phyloP scores from a whole-genome alignment of 1,140 invertebrate genomes.

The Eumaeus atala region DNA sequence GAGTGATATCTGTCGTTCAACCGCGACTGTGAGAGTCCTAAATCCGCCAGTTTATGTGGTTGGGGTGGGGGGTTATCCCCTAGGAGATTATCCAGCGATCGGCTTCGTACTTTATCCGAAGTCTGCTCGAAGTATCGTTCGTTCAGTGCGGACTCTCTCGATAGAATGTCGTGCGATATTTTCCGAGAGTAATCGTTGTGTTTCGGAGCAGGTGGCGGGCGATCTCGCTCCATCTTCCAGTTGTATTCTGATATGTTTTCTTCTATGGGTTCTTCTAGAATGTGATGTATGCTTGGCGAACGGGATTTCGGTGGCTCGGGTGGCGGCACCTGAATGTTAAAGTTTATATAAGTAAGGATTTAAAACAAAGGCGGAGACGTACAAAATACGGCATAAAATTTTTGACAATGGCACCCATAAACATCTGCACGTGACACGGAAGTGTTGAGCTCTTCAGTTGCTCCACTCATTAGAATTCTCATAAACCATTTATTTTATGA shows the following conservation, averaged over 20 bases:
- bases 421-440: too few species aligned
- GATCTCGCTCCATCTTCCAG: conserved; percentile 59
- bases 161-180: conserved; percentile 84
- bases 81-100: conserved; percentile 88
- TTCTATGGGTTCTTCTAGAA: conserved; percentile 64
- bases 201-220: conserved; percentile 37
- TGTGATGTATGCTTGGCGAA: conserved; percentile 61
- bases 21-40: conserved; percentile 87
- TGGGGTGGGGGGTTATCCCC: conserved; percentile 71
- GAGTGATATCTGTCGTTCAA: conserved; percentile 91
- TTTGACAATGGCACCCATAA: too few species aligned
- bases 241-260: conserved; percentile 63
- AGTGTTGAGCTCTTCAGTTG: too few species aligned
- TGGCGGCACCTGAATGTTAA: conserved; percentile 65
- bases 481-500: too few species aligned
- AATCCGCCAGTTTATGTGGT: conserved; percentile 76
- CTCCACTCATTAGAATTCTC: too few species aligned
- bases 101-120: conserved; percentile 83
- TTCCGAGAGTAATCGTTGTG: conserved; percentile 75
- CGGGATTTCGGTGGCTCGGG: conserved; percentile 73
- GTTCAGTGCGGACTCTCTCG: conserved; percentile 89
- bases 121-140: conserved; percentile 89
- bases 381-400: too few species aligned
- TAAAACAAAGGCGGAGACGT: too few species aligned
- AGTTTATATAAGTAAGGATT: background rate